Percentiles rank a stretch among this genome's conserved stretches.
These are phyloP conservation scores for Zapornia atra DNA, from an alignment of 2,113 vertebrate species.

Conservation along the genomic window DNA sequence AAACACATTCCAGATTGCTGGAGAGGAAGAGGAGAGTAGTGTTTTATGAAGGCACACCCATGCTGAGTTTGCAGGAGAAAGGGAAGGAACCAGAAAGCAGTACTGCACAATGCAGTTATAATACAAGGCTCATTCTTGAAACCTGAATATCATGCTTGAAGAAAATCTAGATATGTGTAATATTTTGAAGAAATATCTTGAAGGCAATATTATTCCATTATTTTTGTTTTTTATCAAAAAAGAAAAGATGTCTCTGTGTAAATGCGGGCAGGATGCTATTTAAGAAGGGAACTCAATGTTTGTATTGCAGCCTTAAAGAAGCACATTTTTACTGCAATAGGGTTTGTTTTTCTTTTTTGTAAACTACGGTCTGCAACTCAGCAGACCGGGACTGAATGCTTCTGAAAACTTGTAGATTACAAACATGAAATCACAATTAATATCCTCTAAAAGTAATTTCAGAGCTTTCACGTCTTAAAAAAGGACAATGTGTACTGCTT, in stretches of 20 bases:
- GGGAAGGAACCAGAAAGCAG: conserved; percentile 68
- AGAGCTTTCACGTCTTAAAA: conserved; percentile 84
- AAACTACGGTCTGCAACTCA: conserved; percentile 80
- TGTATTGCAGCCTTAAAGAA: conserved; percentile 85
- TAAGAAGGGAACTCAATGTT: conserved; percentile 73
- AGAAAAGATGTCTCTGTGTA: conserved; percentile 62
- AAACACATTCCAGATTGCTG: conserved; percentile 37
- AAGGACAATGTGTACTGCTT: conserved; percentile 91
- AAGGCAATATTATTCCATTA: conserved; percentile 80
- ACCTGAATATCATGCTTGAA: conserved; percentile 85
- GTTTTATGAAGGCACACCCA: conserved; percentile 84
- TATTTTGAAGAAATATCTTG: conserved; percentile 77
- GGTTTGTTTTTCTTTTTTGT: conserved; percentile 72
- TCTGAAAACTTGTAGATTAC: conserved; percentile 88
- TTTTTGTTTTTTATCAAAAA: conserved; percentile 68
- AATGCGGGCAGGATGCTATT: conserved; percentile 71
- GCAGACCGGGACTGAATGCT: conserved; percentile 85
- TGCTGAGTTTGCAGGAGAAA: conserved; percentile 79
- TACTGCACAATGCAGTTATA: conserved; percentile 75
- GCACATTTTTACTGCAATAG: conserved; percentile 83
- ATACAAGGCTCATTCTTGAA: conserved; percentile 83
- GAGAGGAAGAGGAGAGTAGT: conserved; percentile 69
- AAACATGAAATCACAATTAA: conserved; percentile 89
- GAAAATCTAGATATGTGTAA: conserved; percentile 81
- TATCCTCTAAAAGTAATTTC: conserved; percentile 87